Evolutionary conservation across 2,888 invertebrate species (phyloP).

Genomic region (Melieria crassipennis): DNA sequence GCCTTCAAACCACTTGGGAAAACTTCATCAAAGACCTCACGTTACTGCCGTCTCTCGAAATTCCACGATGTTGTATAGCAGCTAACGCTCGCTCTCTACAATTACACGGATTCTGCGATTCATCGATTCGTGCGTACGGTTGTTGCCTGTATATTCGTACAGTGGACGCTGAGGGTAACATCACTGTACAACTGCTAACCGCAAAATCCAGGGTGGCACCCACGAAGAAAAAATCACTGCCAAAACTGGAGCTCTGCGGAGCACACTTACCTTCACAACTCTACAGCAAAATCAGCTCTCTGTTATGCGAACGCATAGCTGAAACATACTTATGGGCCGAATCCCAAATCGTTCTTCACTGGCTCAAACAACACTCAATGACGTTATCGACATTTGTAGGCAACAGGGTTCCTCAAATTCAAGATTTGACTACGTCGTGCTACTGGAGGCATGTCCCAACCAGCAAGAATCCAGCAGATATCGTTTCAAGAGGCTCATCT

Average conservation of each 20-base stretch:
- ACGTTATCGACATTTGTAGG: conserved; percentile 28
- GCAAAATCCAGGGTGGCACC: conserved; percentile 7
- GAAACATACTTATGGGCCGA: not conserved
- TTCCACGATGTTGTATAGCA: conserved; percentile 7
- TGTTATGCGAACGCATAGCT: not conserved
- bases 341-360: not conserved
- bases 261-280: conserved; percentile 8
- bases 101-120: conserved; percentile 37
- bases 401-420: conserved; percentile 3
- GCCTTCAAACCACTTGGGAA: conserved; percentile 6
- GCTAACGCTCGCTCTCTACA: conserved; percentile 4
- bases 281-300: not conserved
- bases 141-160: conserved; percentile 27
- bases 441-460: conserved; percentile 16
- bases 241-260: conserved; percentile 8
- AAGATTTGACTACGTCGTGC: not conserved
- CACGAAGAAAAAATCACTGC: conserved; percentile 2
- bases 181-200: not conserved
- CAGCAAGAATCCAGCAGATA: conserved; percentile 13
- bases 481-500: conserved; percentile 21
- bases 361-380: conserved; percentile 32
- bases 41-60: not conserved
- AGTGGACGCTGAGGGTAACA: not conserved
- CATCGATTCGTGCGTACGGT: conserved; percentile 32
- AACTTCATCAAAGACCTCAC: conserved; percentile 16